Evolutionary conservation across 2,888 invertebrate species (phyloP).

Genomic region (Lasiommata megera): DNA sequence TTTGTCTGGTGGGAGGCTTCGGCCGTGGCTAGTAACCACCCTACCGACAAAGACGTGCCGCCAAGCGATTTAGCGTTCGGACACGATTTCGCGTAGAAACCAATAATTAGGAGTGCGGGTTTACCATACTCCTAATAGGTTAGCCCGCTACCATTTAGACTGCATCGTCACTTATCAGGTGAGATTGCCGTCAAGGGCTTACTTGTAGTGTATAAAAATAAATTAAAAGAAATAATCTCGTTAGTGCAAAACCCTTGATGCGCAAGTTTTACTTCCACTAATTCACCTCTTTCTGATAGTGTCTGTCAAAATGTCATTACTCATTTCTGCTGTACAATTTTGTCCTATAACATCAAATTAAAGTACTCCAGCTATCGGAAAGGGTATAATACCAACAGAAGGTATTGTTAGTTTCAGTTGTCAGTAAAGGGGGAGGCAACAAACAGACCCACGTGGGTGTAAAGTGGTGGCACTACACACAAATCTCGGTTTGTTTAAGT

Average conservation of each 20-base stretch:
- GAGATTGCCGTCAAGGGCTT: too few relatives aligned
- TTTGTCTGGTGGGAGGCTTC: not conserved
- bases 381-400: not conserved
- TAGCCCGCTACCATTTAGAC: too few relatives aligned
- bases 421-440: constrained; percentile 37
- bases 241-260: too few relatives aligned
- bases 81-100: too few relatives aligned
- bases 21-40: too few relatives aligned
- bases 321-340: not conserved
- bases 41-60: too few relatives aligned
- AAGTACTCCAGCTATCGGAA: constrained; percentile 2
- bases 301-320: not conserved
- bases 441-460: constrained; percentile 65
- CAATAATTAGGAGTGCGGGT: too few relatives aligned
- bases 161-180: too few relatives aligned
- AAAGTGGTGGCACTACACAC: constrained; percentile 66
- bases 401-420: constrained; percentile 28
- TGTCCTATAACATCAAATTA: not conserved
- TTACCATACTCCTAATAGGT: too few relatives aligned
- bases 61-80: too few relatives aligned
- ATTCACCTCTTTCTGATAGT: not conserved
- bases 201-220: too few relatives aligned
- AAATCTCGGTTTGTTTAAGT: constrained; percentile 71
- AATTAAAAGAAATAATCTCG: too few relatives aligned
- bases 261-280: not conserved